phyloP scores from a whole-genome alignment of 2,113 vertebrate genomes.

The Thinocorus orbignyianus region DNA sequence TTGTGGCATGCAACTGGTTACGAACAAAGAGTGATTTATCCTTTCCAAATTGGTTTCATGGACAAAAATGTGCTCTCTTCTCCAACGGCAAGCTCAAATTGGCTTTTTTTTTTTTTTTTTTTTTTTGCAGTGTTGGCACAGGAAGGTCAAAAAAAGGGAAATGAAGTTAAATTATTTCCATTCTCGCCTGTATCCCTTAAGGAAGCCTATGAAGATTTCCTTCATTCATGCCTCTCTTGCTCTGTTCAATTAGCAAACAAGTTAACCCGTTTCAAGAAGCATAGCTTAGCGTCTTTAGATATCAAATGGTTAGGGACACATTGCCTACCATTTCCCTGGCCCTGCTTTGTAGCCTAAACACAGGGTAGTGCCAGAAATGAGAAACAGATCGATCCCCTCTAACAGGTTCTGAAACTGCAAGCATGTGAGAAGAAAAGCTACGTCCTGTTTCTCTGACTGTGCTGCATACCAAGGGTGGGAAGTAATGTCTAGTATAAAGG shows the following conservation, averaged over 20 bases:
- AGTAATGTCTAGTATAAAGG: background rate
- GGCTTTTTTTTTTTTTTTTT: too few relatives aligned
- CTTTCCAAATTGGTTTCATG: background rate
- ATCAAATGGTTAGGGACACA: rapidly evolving
- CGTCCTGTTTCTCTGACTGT: background rate
- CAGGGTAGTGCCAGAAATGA: background rate
- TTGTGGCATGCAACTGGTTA: background rate
- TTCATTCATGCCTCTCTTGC: background rate
- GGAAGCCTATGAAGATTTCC: background rate
- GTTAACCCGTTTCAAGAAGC: background rate
- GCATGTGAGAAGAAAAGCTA: background rate
- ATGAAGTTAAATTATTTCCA: background rate
- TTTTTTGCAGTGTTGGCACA: background rate
- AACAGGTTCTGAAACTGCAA: background rate
- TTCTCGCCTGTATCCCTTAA: background rate
- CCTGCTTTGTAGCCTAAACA: background rate
- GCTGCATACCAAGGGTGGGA: rapidly evolving
- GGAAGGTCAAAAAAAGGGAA: background rate
- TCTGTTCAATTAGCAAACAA: background rate
- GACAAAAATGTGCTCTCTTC: background rate
- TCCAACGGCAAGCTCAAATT: background rate
- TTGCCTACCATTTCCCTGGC: background rate
- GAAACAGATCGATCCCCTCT: background rate
- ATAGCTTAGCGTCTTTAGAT: background rate
- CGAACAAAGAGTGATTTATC: background rate